Conservation (phyloP, 2,888 invertebrate genomes). For the Xylocampa areola region DNA sequence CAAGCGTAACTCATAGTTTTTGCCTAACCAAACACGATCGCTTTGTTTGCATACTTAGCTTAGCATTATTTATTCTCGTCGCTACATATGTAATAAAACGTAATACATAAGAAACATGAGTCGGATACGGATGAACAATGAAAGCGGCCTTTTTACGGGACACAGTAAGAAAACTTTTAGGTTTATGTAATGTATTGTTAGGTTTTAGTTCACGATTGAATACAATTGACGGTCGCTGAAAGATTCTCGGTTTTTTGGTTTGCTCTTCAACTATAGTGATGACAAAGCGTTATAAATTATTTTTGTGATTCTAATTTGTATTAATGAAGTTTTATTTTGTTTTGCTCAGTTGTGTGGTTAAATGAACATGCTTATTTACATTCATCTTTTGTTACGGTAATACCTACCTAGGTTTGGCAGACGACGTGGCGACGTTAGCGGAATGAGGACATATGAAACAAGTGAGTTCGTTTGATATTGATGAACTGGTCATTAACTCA, state of each 20-base stretch:
- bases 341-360: neutral
- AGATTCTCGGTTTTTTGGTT: slow-evolving; percentile 24
- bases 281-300: slow-evolving; percentile 17
- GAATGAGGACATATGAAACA: too few species aligned
- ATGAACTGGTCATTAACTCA: too few species aligned
- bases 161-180: slow-evolving; percentile 30
- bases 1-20: slow-evolving; percentile 28
- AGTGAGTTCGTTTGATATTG: too few species aligned
- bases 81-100: slow-evolving; percentile 56
- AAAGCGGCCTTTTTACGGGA: slow-evolving; percentile 55
- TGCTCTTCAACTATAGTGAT: slow-evolving; percentile 12
- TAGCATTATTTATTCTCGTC: slow-evolving; percentile 51
- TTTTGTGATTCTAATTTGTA: neutral
- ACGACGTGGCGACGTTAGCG: too few species aligned
- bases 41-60: slow-evolving; percentile 43
- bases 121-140: slow-evolving; percentile 60
- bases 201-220: slow-evolving; percentile 30
- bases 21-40: slow-evolving; percentile 19
- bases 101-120: slow-evolving; percentile 55
- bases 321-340: neutral
- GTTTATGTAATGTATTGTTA: slow-evolving; percentile 48
- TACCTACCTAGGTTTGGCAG: too few species aligned
- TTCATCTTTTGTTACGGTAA: neutral
- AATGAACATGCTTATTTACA: neutral
- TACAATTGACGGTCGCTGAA: slow-evolving; percentile 17